A percentile compares a stretch with the other conserved stretches of the same genome.
These are phyloP conservation scores for Chlorodrepanis virens DNA, from an alignment of 2,113 vertebrate genomes.

Conservation along the genomic window DNA sequence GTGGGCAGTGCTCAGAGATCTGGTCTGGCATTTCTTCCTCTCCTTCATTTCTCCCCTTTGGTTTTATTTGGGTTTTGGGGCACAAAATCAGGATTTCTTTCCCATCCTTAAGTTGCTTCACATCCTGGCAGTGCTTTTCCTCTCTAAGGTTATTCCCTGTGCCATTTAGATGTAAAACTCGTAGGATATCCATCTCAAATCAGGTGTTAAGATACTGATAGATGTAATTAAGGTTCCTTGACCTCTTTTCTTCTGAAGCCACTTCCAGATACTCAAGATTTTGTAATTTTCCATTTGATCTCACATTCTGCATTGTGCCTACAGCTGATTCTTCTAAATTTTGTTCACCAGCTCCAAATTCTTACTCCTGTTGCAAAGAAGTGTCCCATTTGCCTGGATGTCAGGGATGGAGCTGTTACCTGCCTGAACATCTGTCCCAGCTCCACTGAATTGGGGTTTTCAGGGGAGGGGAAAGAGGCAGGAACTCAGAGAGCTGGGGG, in stretches of 20 bases:
- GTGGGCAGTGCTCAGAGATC: fast-evolving
- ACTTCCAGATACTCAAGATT: not conserved
- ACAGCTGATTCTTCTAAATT: not conserved
- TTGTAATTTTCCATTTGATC: not conserved
- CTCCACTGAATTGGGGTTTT: not conserved
- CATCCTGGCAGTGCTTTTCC: not conserved
- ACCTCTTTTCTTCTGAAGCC: not conserved
- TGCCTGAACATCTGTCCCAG: not conserved
- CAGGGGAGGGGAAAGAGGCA: not conserved
- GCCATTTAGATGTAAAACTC: not conserved
- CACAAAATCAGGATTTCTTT: not conserved
- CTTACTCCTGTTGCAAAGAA: not conserved
- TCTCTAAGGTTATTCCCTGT: not conserved
- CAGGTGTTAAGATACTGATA: not conserved
- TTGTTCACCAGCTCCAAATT: not conserved
- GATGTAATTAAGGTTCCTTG: not conserved
- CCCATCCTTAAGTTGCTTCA: not conserved
- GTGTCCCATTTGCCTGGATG: not conserved
- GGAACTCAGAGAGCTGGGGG: not conserved
- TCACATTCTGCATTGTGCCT: not conserved
- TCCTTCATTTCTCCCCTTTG: fast-evolving
- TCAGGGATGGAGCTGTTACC: not conserved
- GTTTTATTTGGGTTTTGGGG: no score
- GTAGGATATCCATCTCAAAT: not conserved
- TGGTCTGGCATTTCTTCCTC: not conserved